Evolutionary conservation across 2,113 vertebrate species (phyloP), one percentile per base, ranked within the genome.

Genomic region (Panurus biarmicus): DNA sequence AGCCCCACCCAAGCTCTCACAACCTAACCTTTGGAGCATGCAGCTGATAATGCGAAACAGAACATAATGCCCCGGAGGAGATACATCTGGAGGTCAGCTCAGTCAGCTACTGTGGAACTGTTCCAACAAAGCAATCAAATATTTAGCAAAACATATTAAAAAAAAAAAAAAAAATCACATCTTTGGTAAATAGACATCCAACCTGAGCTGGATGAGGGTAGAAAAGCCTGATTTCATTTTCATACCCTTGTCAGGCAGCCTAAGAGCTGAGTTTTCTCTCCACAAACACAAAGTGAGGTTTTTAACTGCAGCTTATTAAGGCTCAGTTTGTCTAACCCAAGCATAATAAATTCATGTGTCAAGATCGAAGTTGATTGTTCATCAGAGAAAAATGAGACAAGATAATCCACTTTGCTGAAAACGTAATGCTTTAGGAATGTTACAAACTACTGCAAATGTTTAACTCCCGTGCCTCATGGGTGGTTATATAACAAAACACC

Each of bases 41-140:
- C 85, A 85, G 79, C 90, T 88, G 91, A 96, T 97, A 95, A 97
- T 96, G 85, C 1, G 56, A 96, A 97, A 95, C 87, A 91, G 94
- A 96, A 96, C 94, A 90, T 94, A 95, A 95, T 93, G 93, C 91
- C 85, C 94, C 0, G 50, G 96, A 97, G 97, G 94, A 96, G 90
- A 92, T 88, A 80, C 92, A 96, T 93, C 96, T 97, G 81, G 92
- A 96, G 93, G 90, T 97, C 95, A 96, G 89, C 85, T 96, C 83
- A 71, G 83, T 96, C 90, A 95, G 80, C 96, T 92, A 88, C 61
- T 4, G 10, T 96, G 96, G 91, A 96, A 91, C 82, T 23, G n/a
- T 96, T 95, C 86, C 95, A 97, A 94, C 80, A 95, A 95, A 95
- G 95, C 93, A 97, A 96, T 97, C 96, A 96, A 95, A 96, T 96